These are phyloP conservation scores for Heteromurus nitidus DNA, from an alignment of 2,888 invertebrate species.

Conservation along the genomic window DNA sequence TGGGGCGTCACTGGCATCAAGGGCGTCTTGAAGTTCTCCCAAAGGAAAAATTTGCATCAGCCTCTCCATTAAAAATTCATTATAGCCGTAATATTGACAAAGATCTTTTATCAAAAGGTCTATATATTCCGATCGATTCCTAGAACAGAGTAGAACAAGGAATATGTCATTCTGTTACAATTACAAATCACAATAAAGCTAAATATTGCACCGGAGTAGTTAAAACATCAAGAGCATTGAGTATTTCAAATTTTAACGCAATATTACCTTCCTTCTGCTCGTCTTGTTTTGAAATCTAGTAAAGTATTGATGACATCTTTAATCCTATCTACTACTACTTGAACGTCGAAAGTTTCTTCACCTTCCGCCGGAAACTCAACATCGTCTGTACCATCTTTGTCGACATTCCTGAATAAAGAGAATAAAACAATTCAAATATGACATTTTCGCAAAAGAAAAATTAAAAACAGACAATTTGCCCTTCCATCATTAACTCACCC, in stretches of 20 bases:
- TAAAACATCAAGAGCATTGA: neutral
- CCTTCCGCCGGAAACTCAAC: conserved; percentile 88
- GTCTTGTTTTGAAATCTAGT: conserved; percentile 83
- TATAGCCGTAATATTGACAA: conserved; percentile 96
- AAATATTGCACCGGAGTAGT: neutral
- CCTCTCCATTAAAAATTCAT: conserved; percentile 94
- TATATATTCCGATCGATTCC: conserved; percentile 88
- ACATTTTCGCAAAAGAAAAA: neutral
- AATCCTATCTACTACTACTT: conserved; percentile 91
- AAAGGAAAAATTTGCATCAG: conserved; percentile 92
- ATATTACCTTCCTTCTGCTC: conserved; percentile 75
- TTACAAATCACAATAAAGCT: neutral
- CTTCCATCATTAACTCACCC: neutral
- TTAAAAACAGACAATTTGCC: neutral
- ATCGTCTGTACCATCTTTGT: conserved; percentile 79
- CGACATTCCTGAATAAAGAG: conserved; percentile 75
- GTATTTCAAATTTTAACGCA: no score
- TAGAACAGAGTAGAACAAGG: conserved; percentile 76
- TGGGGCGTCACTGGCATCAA: conserved; percentile 97
- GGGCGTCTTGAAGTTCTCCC: conserved; percentile 90
- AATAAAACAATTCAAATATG: neutral
- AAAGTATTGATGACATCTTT: conserved; percentile 87
- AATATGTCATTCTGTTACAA: neutral
- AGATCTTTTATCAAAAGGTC: conserved; percentile 88
- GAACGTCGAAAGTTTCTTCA: conserved; percentile 83